phyloP scores from a whole-genome alignment of 2,797 vertebrate genomes.

The Helicolenus hilgendorfi region DNA sequence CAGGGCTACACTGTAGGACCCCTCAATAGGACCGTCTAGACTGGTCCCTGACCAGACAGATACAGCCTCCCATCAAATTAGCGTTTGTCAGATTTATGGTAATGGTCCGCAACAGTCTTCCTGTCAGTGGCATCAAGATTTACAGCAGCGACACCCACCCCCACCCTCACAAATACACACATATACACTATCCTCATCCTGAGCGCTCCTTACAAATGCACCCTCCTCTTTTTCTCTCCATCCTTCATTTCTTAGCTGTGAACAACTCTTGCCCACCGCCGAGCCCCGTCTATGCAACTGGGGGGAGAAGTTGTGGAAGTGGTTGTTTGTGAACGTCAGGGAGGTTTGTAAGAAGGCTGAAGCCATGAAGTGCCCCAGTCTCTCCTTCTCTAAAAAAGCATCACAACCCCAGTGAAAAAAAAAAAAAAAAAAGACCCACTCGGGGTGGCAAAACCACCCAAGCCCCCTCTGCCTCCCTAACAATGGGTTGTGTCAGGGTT shows the following conservation, averaged over 20 bases:
- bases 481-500: slow-evolving; percentile 86
- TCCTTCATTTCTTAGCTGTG: slow-evolving; percentile 56
- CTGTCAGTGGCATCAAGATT: slow-evolving; percentile 99
- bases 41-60: slow-evolving; percentile 99
- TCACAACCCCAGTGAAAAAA: slow-evolving; percentile 65
- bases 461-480: slow-evolving; percentile 76
- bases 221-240: slow-evolving; percentile 32
- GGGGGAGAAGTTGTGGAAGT: slow-evolving; percentile 34
- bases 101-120: slow-evolving; percentile 99
- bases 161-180: slow-evolving; percentile 74
- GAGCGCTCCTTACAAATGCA: slow-evolving; percentile 48
- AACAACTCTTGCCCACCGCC: slow-evolving; percentile 38
- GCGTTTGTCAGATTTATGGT: slow-evolving; percentile 99
- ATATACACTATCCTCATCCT: slow-evolving; percentile 63
- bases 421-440: slow-evolving; percentile 68
- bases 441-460: slow-evolving; percentile 82
- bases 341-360: slow-evolving; percentile 47
- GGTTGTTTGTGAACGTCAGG: slow-evolving; percentile 37
- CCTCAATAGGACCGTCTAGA: slow-evolving; percentile 99
- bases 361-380: slow-evolving; percentile 61
- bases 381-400: slow-evolving; percentile 66
- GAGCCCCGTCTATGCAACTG: slow-evolving; percentile 15
- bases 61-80: slow-evolving; percentile 99
- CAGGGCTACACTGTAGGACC: slow-evolving; percentile 95
- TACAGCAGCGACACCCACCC: slow-evolving; percentile 89